These are phyloP conservation scores for Wiebesia pumilae DNA, from an alignment of 1,140 invertebrate genomes.

Conservation along the genomic window DNA sequence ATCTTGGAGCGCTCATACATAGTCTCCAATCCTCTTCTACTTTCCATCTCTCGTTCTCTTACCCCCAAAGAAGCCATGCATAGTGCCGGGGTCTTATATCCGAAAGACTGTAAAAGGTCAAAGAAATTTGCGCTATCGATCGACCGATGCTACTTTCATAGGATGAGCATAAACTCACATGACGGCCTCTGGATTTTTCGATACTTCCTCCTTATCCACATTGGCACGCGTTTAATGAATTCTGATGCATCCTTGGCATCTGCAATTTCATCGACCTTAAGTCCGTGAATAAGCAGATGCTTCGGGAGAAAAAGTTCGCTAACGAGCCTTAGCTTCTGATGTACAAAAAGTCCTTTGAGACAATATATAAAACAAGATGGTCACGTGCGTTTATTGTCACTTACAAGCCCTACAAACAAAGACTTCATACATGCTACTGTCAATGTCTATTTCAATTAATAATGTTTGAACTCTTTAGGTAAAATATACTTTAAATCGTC, in stretches of 20 bases:
- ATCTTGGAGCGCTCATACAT: background rate
- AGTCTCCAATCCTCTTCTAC: background rate
- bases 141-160: background rate
- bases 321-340: background rate
- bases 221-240: constrained; percentile 34
- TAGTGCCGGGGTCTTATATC: constrained; percentile 14
- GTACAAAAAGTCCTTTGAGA: background rate
- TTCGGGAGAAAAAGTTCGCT: background rate
- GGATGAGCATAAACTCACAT: background rate
- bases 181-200: background rate
- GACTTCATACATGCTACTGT: too few species aligned
- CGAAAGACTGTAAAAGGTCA: constrained; percentile 29
- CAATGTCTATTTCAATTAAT: too few species aligned
- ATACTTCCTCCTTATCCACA: background rate
- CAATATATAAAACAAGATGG: background rate
- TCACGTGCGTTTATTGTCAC: too few species aligned
- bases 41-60: background rate
- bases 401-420: too few species aligned
- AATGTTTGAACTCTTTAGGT: too few species aligned
- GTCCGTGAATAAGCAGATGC: background rate
- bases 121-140: constrained; percentile 45
- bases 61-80: background rate
- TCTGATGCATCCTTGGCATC: background rate
- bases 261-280: background rate
- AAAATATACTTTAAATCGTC: too few species aligned